Evolutionary conservation across 2,797 vertebrate species (phyloP).

Genomic region (Glyptemys insculpta): DNA sequence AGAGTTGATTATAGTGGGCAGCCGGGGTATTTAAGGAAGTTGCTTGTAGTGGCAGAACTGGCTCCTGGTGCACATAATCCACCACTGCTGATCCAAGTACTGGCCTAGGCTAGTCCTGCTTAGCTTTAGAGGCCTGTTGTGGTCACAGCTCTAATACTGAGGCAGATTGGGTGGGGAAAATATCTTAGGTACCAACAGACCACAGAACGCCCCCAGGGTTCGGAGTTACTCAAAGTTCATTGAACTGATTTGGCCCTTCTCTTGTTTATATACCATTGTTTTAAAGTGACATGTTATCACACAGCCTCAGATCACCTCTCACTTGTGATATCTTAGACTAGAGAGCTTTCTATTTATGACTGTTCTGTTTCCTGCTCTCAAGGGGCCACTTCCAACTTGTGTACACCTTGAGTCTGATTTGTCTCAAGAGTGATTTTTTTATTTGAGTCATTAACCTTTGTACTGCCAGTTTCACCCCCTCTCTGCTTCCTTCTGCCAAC

Average conservation of each 20-base stretch:
- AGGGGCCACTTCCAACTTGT: slow-evolving; percentile 13
- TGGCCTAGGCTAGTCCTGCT: not conserved
- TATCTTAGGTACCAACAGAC: not conserved
- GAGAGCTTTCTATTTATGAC: slow-evolving; percentile 65
- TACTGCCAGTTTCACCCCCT: not conserved
- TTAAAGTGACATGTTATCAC: slow-evolving; percentile 49
- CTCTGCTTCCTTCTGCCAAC: not conserved
- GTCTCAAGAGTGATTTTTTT: slow-evolving; percentile 42
- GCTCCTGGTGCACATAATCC: rapidly evolving
- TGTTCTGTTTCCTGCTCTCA: slow-evolving; percentile 46
- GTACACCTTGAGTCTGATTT: slow-evolving; percentile 34
- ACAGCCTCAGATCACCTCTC: slow-evolving; percentile 44
- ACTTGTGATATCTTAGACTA: slow-evolving; percentile 49
- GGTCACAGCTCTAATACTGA: not conserved
- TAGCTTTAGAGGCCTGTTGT: not conserved
- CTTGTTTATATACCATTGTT: not conserved
- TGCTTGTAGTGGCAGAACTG: not conserved
- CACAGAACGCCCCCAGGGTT: not conserved
- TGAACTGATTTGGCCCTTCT: slow-evolving; percentile 60
- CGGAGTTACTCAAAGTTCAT: not conserved
- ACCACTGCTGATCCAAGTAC: not conserved
- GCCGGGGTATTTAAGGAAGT: not conserved
- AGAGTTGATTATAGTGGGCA: not conserved
- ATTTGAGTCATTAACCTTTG: slow-evolving; percentile 46
- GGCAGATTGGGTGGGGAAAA: not conserved